Base-by-base conservation (phyloP, 2,797 vertebrate species). In the Echeneis naucrates region DNA sequence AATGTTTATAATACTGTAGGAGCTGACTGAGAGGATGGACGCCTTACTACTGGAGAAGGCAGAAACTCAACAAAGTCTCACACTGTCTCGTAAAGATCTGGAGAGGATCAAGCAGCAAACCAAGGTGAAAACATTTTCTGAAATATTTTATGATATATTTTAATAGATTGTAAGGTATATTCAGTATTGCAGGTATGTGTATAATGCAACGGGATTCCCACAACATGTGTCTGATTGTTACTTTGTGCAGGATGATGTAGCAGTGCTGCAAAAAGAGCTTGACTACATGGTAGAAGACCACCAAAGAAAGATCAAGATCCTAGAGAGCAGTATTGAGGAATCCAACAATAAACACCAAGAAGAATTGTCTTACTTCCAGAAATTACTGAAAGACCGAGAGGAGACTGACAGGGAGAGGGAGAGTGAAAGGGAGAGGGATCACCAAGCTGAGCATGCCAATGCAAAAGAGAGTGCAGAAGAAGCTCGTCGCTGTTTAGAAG, bases 21-120 rank as follows among this genome's bases (percentile, higher is more conserved):
- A 95, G 81, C 93, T 99, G 75, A 97, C 95, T 21, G 95, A 97
- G 73, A 95, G 95, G 68, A 92, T 99, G 90, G 96, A 98, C 82
- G 80, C 82, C 52, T 86, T 99, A 59, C 93, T 99, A 64, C 84
- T 97, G 89, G 97, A 99, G 90, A 99, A 98, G 90, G 98, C 98
- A 61, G 97, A 99, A 91, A 93, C 76, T 79, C 96, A 99, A 26
- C 97, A 99, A 89, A 95, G 92, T 48, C 94, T 96, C 58, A 8
- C 94, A 33, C 69, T 92, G 68, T 90, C 96, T 67, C 95, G 94
- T 76, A 98, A 96, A 90, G 96, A 97, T 75, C 94, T 96, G 59
- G 88, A 72, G 79, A 95, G 81, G 82, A 90, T 89, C 55, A 96
- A 95, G 74, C 91, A 96, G 72, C 95, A 96, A 87, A 82, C 91